Conservation (phyloP, 2,888 invertebrate species). For the Synanthedon tipuliformis region DNA sequence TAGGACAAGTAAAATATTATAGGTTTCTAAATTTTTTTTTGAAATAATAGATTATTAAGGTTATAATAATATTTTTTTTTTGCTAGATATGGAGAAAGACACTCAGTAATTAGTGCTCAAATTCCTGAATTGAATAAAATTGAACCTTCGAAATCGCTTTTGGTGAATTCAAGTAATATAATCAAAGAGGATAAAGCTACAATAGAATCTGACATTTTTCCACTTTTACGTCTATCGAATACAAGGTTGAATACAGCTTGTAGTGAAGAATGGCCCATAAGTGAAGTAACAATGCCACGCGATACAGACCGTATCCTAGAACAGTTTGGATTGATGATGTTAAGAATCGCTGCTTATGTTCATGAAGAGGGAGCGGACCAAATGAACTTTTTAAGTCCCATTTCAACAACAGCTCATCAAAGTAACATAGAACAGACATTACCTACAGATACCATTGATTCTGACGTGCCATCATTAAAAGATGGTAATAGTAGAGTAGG, state of each 20-base stretch:
- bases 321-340: conserved; percentile 51
- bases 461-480: conserved; percentile 32
- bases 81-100: conserved; percentile 33
- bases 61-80: conserved; percentile 3
- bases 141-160: not conserved
- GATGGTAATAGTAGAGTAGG: conserved; percentile 34
- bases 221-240: conserved; percentile 19
- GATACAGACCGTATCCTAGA: conserved; percentile 53
- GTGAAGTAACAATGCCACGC: conserved; percentile 42
- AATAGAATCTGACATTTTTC: conserved; percentile 14
- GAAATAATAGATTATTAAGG: no score
- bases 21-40: no score
- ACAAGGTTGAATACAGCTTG: conserved; percentile 26
- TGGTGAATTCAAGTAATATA: conserved; percentile 14
- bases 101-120: not conserved
- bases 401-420: conserved; percentile 5
- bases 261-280: conserved; percentile 47
- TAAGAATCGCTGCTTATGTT: conserved; percentile 41
- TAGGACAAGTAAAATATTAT: no score
- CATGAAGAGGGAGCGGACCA: conserved; percentile 22
- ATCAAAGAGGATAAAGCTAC: conserved; percentile 16
- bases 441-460: conserved; percentile 18
- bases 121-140: not conserved
- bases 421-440: conserved; percentile 11
- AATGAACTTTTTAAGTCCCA: conserved; percentile 13